These are phyloP conservation scores for Darevskia mixta DNA, from an alignment of 2,797 vertebrate species.

Conservation along the genomic window DNA sequence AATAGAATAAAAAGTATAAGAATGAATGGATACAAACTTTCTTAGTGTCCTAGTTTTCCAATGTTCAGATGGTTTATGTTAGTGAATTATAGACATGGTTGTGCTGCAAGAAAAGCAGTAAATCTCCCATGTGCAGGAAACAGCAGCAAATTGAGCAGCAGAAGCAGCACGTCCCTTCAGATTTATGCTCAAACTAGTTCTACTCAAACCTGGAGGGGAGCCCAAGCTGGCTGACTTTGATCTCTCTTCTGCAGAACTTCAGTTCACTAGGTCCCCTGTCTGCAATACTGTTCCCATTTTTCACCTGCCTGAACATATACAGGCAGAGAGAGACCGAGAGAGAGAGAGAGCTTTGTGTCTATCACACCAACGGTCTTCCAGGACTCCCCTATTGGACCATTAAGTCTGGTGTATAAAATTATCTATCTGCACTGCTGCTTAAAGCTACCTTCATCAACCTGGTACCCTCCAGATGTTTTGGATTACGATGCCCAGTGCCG, in stretches of 20 bases:
- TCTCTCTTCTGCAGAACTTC: conserved; percentile 14
- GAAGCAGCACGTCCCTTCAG: neutral
- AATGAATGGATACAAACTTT: neutral
- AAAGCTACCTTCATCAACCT: no score
- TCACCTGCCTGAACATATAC: neutral
- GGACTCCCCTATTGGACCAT: no score
- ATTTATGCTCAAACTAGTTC: conserved; percentile 1
- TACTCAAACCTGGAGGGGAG: neutral
- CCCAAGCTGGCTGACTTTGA: neutral
- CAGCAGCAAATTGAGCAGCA: neutral
- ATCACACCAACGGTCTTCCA: no score
- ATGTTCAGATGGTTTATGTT: neutral
- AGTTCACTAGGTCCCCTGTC: neutral
- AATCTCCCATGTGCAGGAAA: neutral
- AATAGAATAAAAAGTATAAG: neutral
- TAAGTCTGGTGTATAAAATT: no score
- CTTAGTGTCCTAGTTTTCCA: neutral
- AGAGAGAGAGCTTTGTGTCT: no score
- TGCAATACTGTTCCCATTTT: neutral
- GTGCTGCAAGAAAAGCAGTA: neutral
- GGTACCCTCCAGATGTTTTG: no score
- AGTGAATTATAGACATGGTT: neutral
- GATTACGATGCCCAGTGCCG: no score
- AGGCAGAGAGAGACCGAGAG: neutral
- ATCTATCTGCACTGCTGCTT: no score